phyloP scores from a whole-genome alignment of 2,113 vertebrate genomes.

The Gymnobelideus leadbeateri region DNA sequence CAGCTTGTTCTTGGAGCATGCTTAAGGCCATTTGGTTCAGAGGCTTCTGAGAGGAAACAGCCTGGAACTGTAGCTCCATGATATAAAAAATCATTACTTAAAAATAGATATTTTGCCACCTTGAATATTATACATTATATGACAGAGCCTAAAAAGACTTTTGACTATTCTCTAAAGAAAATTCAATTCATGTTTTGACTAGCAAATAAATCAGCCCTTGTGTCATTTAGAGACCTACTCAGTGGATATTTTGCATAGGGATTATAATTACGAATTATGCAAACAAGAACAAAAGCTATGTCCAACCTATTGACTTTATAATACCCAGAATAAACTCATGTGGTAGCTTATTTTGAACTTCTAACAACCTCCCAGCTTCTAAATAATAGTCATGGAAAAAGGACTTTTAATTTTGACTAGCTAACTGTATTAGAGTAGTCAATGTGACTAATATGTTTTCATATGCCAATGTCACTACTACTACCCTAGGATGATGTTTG shows the following conservation, averaged over 20 bases:
- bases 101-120: conserved; percentile 37
- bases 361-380: not conserved
- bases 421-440: not conserved
- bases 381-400: conserved; percentile 27
- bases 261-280: not conserved
- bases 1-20: conserved; percentile 66
- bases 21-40: conserved; percentile 66
- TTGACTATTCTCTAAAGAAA: conserved; percentile 38
- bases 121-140: conserved; percentile 30
- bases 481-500: not conserved
- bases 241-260: conserved; percentile 42
- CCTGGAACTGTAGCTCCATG: conserved; percentile 39
- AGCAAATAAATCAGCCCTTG: conserved; percentile 8
- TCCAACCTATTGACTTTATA: conserved; percentile 38
- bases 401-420: not conserved
- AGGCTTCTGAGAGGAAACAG: conserved; percentile 58
- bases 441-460: not conserved
- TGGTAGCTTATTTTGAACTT: conserved; percentile 24
- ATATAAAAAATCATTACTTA: not conserved
- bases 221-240: conserved; percentile 50
- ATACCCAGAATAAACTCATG: conserved; percentile 54
- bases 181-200: conserved; percentile 38
- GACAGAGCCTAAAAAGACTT: not conserved
- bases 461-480: conserved; percentile 21
- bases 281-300: conserved; percentile 42